Conservation (phyloP, 1,140 invertebrate species). For the Drosophila bifasciata region DNA sequence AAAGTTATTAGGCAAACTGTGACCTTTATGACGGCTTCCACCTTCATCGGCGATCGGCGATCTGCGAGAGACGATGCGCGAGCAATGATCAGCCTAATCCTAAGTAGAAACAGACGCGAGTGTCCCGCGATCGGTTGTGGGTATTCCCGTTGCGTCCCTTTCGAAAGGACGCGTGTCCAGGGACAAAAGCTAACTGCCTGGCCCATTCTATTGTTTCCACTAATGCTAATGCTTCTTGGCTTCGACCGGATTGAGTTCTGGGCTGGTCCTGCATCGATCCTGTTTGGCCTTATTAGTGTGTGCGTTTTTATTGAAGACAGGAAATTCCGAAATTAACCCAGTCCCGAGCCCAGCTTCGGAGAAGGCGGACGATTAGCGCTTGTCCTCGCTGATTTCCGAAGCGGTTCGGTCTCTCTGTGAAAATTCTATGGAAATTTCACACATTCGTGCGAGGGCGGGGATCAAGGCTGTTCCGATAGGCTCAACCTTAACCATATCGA, state of each 20-base stretch:
- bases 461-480: conserved; percentile 19
- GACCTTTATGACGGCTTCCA: conserved; percentile 59
- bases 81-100: conserved; percentile 4
- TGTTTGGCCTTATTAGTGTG: conserved; percentile 79
- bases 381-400: conserved; percentile 8
- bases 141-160: conserved; percentile 53
- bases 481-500: conserved; percentile 10
- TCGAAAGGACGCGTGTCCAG: conserved; percentile 72
- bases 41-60: conserved; percentile 38
- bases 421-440: conserved; percentile 77
- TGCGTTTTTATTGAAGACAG: conserved; percentile 63
- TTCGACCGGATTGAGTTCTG: too few relatives aligned
- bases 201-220: conserved; percentile 63
- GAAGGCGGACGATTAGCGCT: conserved; percentile 67
- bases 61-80: neutral
- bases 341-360: conserved; percentile 70
- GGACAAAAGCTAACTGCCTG: conserved; percentile 69
- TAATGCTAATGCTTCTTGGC: conserved; percentile 71
- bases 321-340: conserved; percentile 74
- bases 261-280: conserved; percentile 34
- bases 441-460: conserved; percentile 64
- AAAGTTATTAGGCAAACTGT: conserved; percentile 77
- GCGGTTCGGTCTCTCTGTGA: conserved; percentile 56
- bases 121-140: conserved; percentile 37
- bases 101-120: conserved; percentile 75